Conservation (phyloP, 64 coral and sea anemone genomes). For the Platygyra sinensis region DNA sequence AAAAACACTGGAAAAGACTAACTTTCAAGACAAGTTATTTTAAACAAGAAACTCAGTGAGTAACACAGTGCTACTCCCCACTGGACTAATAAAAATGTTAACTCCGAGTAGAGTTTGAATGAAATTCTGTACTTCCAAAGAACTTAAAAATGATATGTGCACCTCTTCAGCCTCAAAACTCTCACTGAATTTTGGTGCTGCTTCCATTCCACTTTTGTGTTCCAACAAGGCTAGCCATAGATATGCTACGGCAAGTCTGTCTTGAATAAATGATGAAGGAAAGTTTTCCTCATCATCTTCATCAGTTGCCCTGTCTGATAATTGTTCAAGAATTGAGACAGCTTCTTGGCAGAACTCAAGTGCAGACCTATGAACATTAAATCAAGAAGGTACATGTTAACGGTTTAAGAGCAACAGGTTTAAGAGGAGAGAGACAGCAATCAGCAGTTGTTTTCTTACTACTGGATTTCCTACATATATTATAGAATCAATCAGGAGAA, state of each 20-base stretch:
- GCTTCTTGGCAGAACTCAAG: slow-evolving; percentile 67
- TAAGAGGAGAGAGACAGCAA: no score
- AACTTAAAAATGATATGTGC: neutral
- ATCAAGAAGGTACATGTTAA: neutral
- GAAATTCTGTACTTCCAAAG: no score
- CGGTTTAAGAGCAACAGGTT: no score
- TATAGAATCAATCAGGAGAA: no score
- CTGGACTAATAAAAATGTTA: no score
- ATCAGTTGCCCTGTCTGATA: neutral
- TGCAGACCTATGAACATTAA: slow-evolving; percentile 41
- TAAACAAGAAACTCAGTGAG: no score
- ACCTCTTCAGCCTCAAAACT: slow-evolving; percentile 19
- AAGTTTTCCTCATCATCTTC: neutral
- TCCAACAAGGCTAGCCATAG: slow-evolving; percentile 65
- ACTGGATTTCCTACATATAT: no score
- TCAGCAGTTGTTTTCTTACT: no score
- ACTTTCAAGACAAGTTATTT: no score
- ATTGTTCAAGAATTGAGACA: slow-evolving; percentile 51
- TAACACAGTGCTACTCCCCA: no score
- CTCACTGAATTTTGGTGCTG: neutral
- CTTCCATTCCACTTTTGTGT: slow-evolving; percentile 63
- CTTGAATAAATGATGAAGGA: slow-evolving; percentile 39
- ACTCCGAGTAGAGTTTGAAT: no score
- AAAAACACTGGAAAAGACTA: no score
- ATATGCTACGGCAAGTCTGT: slow-evolving; percentile 69